These are phyloP conservation scores for Danionella dracula DNA, from an alignment of 2,797 vertebrate genomes.

Conservation along the genomic window DNA sequence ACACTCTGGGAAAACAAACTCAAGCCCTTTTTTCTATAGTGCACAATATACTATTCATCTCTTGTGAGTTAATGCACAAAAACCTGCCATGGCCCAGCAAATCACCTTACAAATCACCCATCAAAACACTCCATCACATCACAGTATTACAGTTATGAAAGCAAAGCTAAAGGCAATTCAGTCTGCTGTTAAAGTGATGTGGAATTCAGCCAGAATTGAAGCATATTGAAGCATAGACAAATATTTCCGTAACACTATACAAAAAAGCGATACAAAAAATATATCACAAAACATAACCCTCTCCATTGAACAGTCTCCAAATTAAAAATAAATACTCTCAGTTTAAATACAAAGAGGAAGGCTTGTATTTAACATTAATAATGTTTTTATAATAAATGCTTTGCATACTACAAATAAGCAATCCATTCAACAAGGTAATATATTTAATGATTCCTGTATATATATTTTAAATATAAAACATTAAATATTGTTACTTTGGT, in stretches of 20 bases:
- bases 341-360: conserved; percentile 25
- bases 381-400: neutral
- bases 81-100: conserved; percentile 41
- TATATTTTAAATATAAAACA: neutral
- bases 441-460: neutral
- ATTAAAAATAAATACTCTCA: conserved; percentile 27
- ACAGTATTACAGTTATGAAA: conserved; percentile 27
- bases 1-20: conserved; percentile 43
- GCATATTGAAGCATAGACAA: neutral
- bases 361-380: too few species aligned
- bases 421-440: neutral
- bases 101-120: neutral
- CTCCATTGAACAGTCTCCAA: conserved; percentile 13
- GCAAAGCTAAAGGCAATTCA: conserved; percentile 22
- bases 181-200: conserved; percentile 33
- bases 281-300: conserved; percentile 27
- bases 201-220: conserved; percentile 21
- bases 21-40: conserved; percentile 44
- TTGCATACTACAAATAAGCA: conserved; percentile 14
- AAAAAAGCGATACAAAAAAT: conserved; percentile 25
- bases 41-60: conserved; percentile 25
- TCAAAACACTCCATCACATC: conserved; percentile 22
- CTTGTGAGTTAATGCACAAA: conserved; percentile 46
- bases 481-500: conserved; percentile 48
- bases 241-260: conserved; percentile 16